Percentiles rank a stretch among this genome's conserved stretches.
These are phyloP conservation scores for Osmoderma eremita DNA, from an alignment of 2,888 invertebrate genomes.

Conservation along the genomic window DNA sequence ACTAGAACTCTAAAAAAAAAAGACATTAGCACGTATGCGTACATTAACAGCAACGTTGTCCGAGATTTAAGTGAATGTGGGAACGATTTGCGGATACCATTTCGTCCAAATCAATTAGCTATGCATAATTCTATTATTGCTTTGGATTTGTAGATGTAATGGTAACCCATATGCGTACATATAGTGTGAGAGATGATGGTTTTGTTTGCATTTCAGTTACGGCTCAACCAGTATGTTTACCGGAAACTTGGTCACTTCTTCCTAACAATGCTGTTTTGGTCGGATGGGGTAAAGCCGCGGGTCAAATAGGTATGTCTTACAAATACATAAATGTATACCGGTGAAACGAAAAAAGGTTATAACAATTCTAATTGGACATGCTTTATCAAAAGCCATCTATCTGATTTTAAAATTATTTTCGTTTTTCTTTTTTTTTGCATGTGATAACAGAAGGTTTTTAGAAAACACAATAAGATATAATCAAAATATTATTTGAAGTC, in stretches of 20 bases:
- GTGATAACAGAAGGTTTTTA: too few relatives aligned
- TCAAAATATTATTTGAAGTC: too few relatives aligned
- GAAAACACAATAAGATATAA: too few relatives aligned
- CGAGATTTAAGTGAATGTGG: constrained; percentile 6
- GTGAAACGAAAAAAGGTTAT: too few relatives aligned
- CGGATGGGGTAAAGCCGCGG: constrained; percentile 80
- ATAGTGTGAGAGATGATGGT: not conserved
- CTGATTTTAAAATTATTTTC: too few relatives aligned
- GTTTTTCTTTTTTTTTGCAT: too few relatives aligned
- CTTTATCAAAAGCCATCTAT: too few relatives aligned
- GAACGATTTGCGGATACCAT: constrained; percentile 21
- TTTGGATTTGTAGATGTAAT: constrained; percentile 6
- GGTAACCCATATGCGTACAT: not conserved
- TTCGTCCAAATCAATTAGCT: constrained; percentile 26
- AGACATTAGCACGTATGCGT: not conserved
- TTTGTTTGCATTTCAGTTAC: constrained; percentile 69
- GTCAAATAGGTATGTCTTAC: constrained; percentile 62
- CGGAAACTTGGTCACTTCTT: constrained; percentile 61
- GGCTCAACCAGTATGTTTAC: constrained; percentile 77
- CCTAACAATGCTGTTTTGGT: constrained; percentile 70
- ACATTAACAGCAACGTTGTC: not conserved
- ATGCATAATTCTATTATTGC: constrained; percentile 21
- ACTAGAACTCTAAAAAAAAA: not conserved
- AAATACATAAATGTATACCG: constrained; percentile 2
- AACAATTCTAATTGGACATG: too few relatives aligned